These are phyloP conservation scores for Pogonocherus hispidulus DNA, from an alignment of 2,888 invertebrate species.

Conservation along the genomic window DNA sequence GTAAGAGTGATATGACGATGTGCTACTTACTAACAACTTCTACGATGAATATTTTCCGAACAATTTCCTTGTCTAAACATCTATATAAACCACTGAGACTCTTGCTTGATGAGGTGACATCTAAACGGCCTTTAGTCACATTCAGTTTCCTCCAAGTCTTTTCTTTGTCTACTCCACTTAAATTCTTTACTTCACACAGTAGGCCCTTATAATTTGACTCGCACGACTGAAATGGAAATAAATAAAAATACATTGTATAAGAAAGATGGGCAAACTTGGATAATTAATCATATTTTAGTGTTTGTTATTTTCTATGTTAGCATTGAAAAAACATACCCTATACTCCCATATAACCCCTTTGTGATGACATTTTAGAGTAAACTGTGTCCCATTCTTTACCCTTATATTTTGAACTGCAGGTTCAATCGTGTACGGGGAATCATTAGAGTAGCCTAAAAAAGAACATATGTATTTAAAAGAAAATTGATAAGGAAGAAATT, in stretches of 20 bases:
- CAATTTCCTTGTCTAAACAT: constrained; percentile 56
- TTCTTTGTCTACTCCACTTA: constrained; percentile 33
- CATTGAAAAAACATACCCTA: constrained; percentile 51
- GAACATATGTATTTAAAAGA: background rate
- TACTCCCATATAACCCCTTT: constrained; percentile 58
- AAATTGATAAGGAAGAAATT: too few relatives aligned
- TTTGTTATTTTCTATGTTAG: too few relatives aligned
- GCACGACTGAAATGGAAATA: constrained; percentile 51
- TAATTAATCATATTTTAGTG: background rate
- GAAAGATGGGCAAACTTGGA: too few relatives aligned
- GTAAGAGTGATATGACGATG: background rate
- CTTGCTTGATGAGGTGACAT: constrained; percentile 55
- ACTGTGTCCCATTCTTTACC: constrained; percentile 56
- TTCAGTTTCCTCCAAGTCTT: constrained; percentile 52
- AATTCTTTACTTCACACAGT: constrained; percentile 47
- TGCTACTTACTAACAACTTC: constrained; percentile 57
- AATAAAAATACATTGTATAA: too few relatives aligned
- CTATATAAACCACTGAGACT: constrained; percentile 60
- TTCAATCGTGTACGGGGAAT: constrained; percentile 51
- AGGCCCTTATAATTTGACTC: constrained; percentile 53
- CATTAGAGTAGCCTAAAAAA: constrained; percentile 55
- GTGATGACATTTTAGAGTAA: constrained; percentile 58
- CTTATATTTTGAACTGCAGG: constrained; percentile 54
- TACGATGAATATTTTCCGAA: constrained; percentile 56
- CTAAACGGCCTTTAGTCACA: constrained; percentile 51